phyloP scores from a whole-genome alignment of 2,113 vertebrate genomes.

The Talpa occidentalis region DNA sequence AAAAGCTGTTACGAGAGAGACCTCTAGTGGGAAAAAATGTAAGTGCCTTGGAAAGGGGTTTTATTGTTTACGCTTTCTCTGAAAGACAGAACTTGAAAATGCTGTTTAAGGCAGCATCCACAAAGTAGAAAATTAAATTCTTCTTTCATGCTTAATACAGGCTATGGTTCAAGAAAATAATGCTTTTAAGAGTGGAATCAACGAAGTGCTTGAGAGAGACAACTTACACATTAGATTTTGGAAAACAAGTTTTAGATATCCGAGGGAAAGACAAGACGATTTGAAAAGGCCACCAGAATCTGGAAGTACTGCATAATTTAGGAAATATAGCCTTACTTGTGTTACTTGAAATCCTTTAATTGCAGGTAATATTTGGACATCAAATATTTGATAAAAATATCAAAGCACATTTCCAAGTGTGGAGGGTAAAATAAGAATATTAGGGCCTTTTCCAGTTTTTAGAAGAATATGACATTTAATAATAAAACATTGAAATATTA shows the following conservation, averaged over 20 bases:
- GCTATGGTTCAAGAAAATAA: background rate
- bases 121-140: background rate
- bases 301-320: background rate
- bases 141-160: background rate
- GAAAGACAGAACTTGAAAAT: background rate
- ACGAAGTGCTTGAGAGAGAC: background rate
- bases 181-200: background rate
- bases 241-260: background rate
- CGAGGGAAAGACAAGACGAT: constrained; percentile 13
- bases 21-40: constrained; percentile 92
- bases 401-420: background rate
- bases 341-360: background rate
- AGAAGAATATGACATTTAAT: background rate
- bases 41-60: constrained; percentile 49
- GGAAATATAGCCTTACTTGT: background rate
- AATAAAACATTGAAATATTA: constrained; percentile 9
- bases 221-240: background rate
- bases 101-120: background rate
- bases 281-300: background rate
- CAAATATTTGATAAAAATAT: no score
- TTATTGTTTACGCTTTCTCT: constrained; percentile 65
- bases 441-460: background rate
- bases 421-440: background rate
- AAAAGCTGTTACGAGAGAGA: constrained; percentile 95
- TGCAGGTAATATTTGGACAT: background rate